Percentiles rank a stretch among this genome's conserved stretches.
Evolutionary conservation across 2,888 invertebrate species (phyloP).

Genomic region (Thymelicus lineola): DNA sequence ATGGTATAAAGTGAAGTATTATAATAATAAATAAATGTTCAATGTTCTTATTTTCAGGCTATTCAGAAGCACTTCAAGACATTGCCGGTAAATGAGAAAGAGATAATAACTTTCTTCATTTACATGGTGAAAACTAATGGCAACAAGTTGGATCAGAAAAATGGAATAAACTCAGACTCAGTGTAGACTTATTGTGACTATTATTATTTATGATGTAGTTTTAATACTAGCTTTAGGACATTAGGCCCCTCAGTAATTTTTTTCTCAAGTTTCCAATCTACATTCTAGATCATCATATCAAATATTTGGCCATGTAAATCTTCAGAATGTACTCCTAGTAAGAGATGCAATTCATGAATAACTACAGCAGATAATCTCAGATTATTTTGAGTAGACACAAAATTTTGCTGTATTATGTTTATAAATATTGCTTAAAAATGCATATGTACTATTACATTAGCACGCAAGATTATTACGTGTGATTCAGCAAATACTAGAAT

Average conservation of each 20-base stretch:
- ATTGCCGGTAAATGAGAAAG: slow-evolving; percentile 97
- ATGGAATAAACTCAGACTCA: slow-evolving; percentile 89
- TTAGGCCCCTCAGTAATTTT: slow-evolving; percentile 54
- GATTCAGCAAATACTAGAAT: too few species aligned
- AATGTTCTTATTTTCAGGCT: slow-evolving; percentile 86
- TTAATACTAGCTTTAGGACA: slow-evolving; percentile 55
- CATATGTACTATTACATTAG: too few species aligned
- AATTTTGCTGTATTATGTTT: too few species aligned
- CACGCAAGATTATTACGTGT: too few species aligned
- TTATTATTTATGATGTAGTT: slow-evolving; percentile 56
- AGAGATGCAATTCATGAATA: not conserved
- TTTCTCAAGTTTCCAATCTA: slow-evolving; percentile 60
- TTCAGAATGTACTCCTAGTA: slow-evolving; percentile 4
- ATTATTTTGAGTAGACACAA: too few species aligned
- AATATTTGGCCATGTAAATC: slow-evolving; percentile 12
- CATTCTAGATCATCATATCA: slow-evolving; percentile 43
- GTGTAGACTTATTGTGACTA: slow-evolving; percentile 64
- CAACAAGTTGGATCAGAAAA: slow-evolving; percentile 94
- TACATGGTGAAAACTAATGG: slow-evolving; percentile 98
- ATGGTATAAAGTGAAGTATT: too few species aligned
- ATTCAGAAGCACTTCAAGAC: slow-evolving; percentile 98
- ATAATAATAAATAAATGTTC: not conserved
- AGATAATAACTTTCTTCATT: slow-evolving; percentile 97
- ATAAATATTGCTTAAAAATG: too few species aligned
- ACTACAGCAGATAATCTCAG: too few species aligned